Evolutionary conservation across 2,797 vertebrate species (phyloP).

Genomic region (Atherinosoma microstoma): DNA sequence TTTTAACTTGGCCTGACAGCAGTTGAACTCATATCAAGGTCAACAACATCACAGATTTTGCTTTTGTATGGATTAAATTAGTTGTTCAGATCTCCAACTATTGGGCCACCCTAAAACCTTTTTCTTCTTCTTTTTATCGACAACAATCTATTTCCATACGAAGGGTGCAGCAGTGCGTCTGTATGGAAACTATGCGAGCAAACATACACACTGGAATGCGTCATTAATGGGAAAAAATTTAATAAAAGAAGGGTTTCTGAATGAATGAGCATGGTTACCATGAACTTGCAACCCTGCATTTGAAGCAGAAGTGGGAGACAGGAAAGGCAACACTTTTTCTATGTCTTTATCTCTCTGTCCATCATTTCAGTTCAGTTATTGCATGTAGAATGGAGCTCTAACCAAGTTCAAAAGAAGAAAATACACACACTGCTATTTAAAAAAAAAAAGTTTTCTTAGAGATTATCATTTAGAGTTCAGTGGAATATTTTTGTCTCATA

Average conservation of each 20-base stretch:
- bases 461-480: too few relatives aligned
- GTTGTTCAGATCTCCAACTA: slow-evolving; percentile 11
- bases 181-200: slow-evolving; percentile 6
- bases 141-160: slow-evolving; percentile 21
- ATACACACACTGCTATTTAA: not conserved
- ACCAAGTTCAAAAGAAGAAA: not conserved
- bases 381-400: not conserved
- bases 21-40: slow-evolving; percentile 1
- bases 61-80: slow-evolving; percentile 11
- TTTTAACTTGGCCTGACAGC: slow-evolving; percentile 20
- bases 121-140: slow-evolving; percentile 23
- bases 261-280: slow-evolving; percentile 6
- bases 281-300: not conserved
- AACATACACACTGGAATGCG: not conserved
- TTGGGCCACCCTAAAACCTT: slow-evolving; percentile 8
- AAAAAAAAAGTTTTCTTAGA: not conserved
- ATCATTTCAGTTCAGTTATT: slow-evolving; percentile 3
- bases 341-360: not conserved
- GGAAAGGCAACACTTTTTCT: not conserved
- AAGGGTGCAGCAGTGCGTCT: slow-evolving; percentile 9
- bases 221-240: slow-evolving; percentile 1
- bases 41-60: slow-evolving; percentile 4
- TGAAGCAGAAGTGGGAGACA: not conserved
- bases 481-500: not conserved
- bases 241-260: slow-evolving; percentile 1